phyloP scores from a whole-genome alignment of 2,113 vertebrate species.

The Cheirogaleus medius region DNA sequence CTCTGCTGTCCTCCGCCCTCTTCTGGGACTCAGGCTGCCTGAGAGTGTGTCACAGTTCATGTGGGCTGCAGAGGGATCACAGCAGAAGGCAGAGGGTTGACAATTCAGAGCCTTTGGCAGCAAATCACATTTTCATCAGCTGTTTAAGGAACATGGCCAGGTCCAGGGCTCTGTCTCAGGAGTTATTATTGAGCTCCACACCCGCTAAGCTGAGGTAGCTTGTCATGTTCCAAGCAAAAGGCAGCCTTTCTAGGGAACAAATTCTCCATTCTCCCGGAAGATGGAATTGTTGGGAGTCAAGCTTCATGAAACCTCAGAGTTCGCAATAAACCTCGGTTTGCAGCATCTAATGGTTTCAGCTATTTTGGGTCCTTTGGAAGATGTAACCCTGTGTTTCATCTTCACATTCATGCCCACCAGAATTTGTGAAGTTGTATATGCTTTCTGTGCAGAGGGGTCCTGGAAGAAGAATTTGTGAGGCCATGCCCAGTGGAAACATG shows the following conservation, averaged over 20 bases:
- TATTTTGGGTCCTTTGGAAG: neutral
- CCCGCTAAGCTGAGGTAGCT: neutral
- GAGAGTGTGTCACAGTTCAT: neutral
- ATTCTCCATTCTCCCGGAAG: neutral
- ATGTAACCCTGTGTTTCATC: neutral
- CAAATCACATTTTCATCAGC: neutral
- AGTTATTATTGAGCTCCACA: neutral
- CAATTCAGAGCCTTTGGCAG: neutral
- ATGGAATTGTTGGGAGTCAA: neutral
- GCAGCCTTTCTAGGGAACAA: neutral
- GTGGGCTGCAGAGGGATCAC: neutral
- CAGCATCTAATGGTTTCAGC: neutral
- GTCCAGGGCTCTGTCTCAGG: neutral
- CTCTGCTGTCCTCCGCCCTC: neutral
- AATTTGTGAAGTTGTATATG: neutral
- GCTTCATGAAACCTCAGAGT: neutral
- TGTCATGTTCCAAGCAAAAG: neutral
- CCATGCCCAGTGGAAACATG: neutral
- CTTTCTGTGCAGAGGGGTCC: neutral
- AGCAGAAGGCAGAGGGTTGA: too few relatives aligned
- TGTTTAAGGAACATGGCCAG: neutral
- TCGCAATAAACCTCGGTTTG: neutral
- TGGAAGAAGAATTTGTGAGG: neutral
- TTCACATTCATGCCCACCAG: neutral
- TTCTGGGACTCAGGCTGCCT: neutral